phyloP scores from a whole-genome alignment of 1,140 invertebrate genomes.

The Lordiphosa clarofinis region DNA sequence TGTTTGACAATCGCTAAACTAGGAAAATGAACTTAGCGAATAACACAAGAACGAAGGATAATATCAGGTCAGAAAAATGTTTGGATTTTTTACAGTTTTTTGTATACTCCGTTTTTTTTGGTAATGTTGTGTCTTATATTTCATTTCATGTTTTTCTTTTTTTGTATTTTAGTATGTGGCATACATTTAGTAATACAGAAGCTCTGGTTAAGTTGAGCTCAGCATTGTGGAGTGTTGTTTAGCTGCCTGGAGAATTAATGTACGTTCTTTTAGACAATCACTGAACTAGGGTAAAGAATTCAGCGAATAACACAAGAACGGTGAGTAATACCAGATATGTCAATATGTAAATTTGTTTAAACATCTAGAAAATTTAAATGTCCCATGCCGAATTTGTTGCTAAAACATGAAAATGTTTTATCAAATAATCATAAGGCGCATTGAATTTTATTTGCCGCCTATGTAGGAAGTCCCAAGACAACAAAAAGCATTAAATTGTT shows the following conservation, averaged over 20 bases:
- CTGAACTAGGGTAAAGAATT: background rate
- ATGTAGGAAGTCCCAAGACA: conserved; percentile 73
- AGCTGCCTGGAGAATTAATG: conserved; percentile 5
- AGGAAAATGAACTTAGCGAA: no score
- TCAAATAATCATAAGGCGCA: background rate
- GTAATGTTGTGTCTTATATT: no score
- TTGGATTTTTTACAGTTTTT: no score
- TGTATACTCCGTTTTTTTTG: no score
- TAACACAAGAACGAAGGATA: no score
- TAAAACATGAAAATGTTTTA: background rate
- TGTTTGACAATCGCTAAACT: no score
- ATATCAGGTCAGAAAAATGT: no score
- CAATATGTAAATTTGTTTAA: no score
- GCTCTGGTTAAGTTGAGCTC: background rate
- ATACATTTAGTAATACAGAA: conserved; percentile 4
- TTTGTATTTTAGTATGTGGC: background rate
- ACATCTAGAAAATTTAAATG: no score
- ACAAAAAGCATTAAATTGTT: conserved; percentile 36
- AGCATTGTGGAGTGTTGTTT: conserved; percentile 13
- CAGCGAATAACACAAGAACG: conserved; percentile 25
- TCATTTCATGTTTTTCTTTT: no score
- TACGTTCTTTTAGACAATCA: conserved; percentile 31
- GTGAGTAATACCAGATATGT: background rate
- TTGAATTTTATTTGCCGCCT: conserved; percentile 60
- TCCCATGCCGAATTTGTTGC: background rate